Evolutionary conservation across 1,140 invertebrate species (phyloP).

Genomic region (Polypedilum pembai): DNA sequence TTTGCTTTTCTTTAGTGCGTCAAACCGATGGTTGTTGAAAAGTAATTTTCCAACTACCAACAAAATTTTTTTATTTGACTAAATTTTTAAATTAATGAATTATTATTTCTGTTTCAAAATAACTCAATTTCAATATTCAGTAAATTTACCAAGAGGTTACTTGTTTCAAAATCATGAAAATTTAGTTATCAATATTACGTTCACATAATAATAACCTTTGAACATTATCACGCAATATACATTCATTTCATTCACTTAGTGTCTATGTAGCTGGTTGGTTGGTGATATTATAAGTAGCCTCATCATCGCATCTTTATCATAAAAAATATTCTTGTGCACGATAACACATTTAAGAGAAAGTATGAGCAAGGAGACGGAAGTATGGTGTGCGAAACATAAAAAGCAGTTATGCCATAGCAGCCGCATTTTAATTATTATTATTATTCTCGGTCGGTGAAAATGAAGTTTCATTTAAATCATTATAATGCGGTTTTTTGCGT

Average conservation of each 20-base stretch:
- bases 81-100: too few species aligned
- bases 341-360: not conserved
- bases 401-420: not conserved
- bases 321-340: not conserved
- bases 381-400: not conserved
- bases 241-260: constrained; percentile 13
- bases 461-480: not conserved
- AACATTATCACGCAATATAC: constrained; percentile 17
- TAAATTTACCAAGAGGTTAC: too few species aligned
- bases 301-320: constrained; percentile 14
- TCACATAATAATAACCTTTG: not conserved
- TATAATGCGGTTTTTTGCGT: not conserved
- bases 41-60: too few species aligned
- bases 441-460: not conserved
- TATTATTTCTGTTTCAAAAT: too few species aligned
- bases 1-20: too few species aligned
- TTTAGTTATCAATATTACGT: not conserved
- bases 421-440: constrained; percentile 1
- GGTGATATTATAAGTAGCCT: not conserved
- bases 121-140: too few species aligned
- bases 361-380: not conserved
- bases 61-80: too few species aligned
- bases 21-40: too few species aligned
- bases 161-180: too few species aligned
- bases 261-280: not conserved